Evolutionary conservation across 2,888 invertebrate species (phyloP), one percentile per base, ranked within the genome.

Genomic region (Drosophila heteroneura): DNA sequence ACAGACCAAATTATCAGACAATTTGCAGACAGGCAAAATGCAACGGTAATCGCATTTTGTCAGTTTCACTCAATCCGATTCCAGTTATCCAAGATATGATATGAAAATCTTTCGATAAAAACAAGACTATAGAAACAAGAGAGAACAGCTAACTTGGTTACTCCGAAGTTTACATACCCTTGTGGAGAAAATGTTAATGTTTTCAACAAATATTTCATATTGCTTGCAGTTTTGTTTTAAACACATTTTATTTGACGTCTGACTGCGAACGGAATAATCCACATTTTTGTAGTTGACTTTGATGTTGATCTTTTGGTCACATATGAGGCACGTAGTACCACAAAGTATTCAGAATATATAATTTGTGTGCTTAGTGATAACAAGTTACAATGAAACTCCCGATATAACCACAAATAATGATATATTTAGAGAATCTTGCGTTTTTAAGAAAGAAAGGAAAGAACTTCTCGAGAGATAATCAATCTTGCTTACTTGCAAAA

Each of bases 11-110:
- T 30, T 14, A 6, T 28, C 30, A 12, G 51, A 39, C 57, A 57
- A 53, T 30, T 19, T 35, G 9, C n/a, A 22, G 26, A n/a, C 22
- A 12, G 0, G 19, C 0, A 47, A 32, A 58, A 41, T 35, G 14
- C 26, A 56, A 74, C 74, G 76, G 74, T 76, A 70, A 70, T 58
- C 49, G 57, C 7, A 16, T 1, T 14, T 57, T 41, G 14, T 44
- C 19, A 7, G 22, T 65, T 6, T 2, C 26, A 22, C n/a, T 53
- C 19, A 19, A 14, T 49, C 66, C 22, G 28, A 14, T 16, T 16
- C 41, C 35, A 35, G 49, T 35, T 54, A 26, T 54, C 12, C 44
- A 14, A 51, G 1, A 28, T 14, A 26, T 44, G 9, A 16, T 16
- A 41, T 2, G 7, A 2, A 14, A 16, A 47, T 16, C 16, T 9